Percentiles rank a stretch among this genome's conserved stretches.
phyloP scores from a whole-genome alignment of 2,797 vertebrate species.

The Pagetopsis macropterus region DNA sequence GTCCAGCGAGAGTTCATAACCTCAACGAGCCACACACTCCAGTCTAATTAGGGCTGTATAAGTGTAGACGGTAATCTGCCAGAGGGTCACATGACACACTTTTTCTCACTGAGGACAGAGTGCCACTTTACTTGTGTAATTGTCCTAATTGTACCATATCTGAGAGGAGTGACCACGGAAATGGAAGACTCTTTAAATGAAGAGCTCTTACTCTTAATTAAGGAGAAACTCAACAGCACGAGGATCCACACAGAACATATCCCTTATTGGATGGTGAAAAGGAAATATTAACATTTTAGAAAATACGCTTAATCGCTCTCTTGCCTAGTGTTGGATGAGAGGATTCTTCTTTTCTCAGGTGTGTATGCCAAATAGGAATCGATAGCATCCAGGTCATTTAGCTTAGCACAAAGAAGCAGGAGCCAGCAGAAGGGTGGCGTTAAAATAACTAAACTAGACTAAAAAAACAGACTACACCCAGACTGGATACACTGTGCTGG shows the following conservation, averaged over 20 bases:
- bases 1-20: constrained; percentile 50
- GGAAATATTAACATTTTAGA: not conserved
- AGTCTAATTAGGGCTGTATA: constrained; percentile 36
- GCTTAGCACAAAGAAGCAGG: not conserved
- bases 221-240: constrained; percentile 48
- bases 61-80: constrained; percentile 55
- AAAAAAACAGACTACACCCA: too few species aligned
- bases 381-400: not conserved
- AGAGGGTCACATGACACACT: constrained; percentile 44
- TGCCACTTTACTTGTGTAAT: constrained; percentile 69
- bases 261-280: not conserved
- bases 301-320: not conserved
- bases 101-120: constrained; percentile 49
- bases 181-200: constrained; percentile 62
- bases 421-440: too few species aligned
- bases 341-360: not conserved
- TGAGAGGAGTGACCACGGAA: constrained; percentile 64
- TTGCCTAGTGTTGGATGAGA: not conserved
- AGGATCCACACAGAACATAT: constrained; percentile 1
- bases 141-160: constrained; percentile 73
- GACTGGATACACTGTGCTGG: too few species aligned
- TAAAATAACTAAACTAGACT: too few species aligned
- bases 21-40: constrained; percentile 36
- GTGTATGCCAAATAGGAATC: not conserved
- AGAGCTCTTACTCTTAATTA: constrained; percentile 73